phyloP scores from a whole-genome alignment of 1,140 invertebrate species.

The Drosophila gunungcola region DNA sequence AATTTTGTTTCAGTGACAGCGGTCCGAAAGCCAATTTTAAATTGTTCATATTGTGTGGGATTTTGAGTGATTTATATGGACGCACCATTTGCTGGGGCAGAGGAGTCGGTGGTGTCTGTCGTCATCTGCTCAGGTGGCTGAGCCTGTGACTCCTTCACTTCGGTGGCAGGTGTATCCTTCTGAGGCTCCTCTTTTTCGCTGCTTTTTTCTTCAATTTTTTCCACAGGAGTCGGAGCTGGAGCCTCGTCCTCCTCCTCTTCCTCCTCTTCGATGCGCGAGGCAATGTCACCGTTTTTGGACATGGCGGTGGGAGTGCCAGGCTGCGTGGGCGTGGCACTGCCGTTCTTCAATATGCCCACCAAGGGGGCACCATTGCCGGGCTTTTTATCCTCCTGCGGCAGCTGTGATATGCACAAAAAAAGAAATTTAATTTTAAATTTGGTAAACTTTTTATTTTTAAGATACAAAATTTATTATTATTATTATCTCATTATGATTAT shows the following conservation, averaged over 20 bases:
- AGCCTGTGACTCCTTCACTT: constrained; percentile 12
- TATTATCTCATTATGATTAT: no score
- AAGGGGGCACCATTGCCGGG: constrained; percentile 76
- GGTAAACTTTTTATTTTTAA: no score
- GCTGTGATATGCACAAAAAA: constrained; percentile 39
- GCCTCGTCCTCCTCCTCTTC: constrained; percentile 57
- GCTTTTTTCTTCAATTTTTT: constrained; percentile 3
- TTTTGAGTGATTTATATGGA: constrained; percentile 58
- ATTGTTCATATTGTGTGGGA: constrained; percentile 32
- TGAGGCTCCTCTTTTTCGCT: constrained; percentile 7
- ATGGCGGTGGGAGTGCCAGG: constrained; percentile 48
- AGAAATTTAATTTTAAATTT: not conserved
- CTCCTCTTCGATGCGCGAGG: constrained; percentile 69
- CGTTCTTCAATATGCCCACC: constrained; percentile 83
- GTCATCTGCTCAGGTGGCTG: constrained; percentile 28
- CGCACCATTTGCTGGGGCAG: constrained; percentile 49
- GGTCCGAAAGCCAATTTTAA: not conserved
- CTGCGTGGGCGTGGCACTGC: constrained; percentile 56
- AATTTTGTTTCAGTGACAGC: no score
- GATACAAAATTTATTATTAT: not conserved
- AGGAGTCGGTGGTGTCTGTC: constrained; percentile 31
- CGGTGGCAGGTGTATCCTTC: constrained; percentile 8
- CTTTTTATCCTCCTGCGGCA: constrained; percentile 83
- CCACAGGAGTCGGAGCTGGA: not conserved
- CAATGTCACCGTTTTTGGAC: constrained; percentile 75